Evolutionary conservation across 2,113 vertebrate species (phyloP).

Genomic region (Platycercus adscitus): DNA sequence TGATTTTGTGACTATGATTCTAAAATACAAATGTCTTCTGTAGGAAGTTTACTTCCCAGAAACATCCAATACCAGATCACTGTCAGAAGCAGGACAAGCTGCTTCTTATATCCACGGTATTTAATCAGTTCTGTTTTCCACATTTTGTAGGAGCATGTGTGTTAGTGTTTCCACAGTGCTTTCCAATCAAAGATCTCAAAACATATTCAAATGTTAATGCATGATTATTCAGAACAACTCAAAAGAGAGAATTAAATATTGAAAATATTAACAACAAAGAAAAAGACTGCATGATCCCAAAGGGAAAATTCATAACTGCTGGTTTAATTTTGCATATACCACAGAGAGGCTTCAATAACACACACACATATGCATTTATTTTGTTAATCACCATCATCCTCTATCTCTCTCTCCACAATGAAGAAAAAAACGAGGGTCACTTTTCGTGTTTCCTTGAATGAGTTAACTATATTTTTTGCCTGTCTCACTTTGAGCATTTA

Average conservation of each 20-base stretch:
- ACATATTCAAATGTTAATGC: neutral
- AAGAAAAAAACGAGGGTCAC: neutral
- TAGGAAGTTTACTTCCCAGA: neutral
- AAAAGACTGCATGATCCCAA: neutral
- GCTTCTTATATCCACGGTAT: neutral
- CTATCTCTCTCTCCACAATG: neutral
- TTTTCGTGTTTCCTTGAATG: slow-evolving; percentile 41
- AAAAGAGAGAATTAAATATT: neutral
- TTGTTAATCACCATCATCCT: neutral
- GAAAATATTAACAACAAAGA: neutral
- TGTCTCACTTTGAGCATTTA: slow-evolving; percentile 65
- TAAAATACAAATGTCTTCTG: neutral
- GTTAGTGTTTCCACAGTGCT: neutral
- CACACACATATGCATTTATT: neutral
- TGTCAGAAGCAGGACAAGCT: neutral
- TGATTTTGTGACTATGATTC: neutral
- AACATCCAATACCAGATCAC: neutral
- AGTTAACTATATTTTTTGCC: slow-evolving; percentile 41
- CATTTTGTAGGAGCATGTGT: neutral
- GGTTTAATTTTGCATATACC: neutral
- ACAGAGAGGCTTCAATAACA: neutral
- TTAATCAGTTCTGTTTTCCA: neutral
- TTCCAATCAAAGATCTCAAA: neutral
- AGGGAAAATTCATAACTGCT: neutral
- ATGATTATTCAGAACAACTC: neutral